Base-by-base conservation (phyloP, 2,888 invertebrate species). In the Exephanes ischioxanthus region DNA sequence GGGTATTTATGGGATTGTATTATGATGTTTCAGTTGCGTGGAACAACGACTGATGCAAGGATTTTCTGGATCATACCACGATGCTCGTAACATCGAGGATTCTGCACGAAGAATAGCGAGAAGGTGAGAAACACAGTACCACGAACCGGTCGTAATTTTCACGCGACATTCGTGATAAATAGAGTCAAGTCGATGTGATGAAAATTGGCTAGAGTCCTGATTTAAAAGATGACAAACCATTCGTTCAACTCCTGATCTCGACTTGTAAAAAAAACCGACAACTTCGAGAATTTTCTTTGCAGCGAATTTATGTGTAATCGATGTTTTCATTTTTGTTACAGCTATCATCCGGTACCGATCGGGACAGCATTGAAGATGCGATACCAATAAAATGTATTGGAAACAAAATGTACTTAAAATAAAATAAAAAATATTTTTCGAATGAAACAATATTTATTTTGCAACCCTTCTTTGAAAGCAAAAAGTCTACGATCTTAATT, bases 151-250 rank as follows among this genome's bases (percentile, higher is more conserved):
- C 9, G 22, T 22, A 22, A 7, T 26, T 58, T 14, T 26, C 3
- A 53, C 19, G 11, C 16, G 33, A 30, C n/a, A 26, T 53, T 26
- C 16, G 53, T 19, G 58, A n/a, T 53, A 51, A 22, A 70, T 33
- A 68, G 48, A 55, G 51, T 41, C 6, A 45, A 71, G 68, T 75
- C 61, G 66, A 51, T n/a, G 82, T 93, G 93, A 93, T 93, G 93
- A 87, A 87, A 71, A 88, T 89, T 91, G 93, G 93, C 93, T 93
- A 93, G 93, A 93, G 93, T 93, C 91, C 93, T 93, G 93, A 93
- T 84, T 86, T 82, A 73, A 86, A 89, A 89, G 92, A 93, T 93
- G 93, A 93, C 87, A 92, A 88, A 45, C 71, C 67, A 75, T 89
- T 91, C 91, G 91, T 92, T 91, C 89, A 80, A 26, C 78, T 66